Evolutionary conservation across 2,797 vertebrate species (phyloP).

Genomic region (Dendrocincla fuliginosa): DNA sequence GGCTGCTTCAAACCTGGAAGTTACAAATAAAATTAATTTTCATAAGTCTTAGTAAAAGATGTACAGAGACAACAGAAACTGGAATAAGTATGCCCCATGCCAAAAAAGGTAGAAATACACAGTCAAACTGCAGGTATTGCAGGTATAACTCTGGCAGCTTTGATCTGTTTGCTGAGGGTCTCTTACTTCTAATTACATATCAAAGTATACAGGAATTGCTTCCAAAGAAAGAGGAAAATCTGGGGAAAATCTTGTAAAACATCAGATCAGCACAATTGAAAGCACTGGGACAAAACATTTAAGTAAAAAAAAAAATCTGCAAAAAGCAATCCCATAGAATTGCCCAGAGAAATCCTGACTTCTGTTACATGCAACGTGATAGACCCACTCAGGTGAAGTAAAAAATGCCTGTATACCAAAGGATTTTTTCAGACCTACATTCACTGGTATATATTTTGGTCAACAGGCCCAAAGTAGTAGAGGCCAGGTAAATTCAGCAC

Average conservation of each 20-base stretch:
- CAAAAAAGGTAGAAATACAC: background rate
- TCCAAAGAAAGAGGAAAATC: background rate
- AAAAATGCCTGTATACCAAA: background rate
- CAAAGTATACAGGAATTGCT: background rate
- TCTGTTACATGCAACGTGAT: background rate
- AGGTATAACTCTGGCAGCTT: background rate
- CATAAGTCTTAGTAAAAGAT: background rate
- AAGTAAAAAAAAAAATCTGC: background rate
- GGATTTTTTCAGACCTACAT: background rate
- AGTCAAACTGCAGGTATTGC: background rate
- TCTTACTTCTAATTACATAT: background rate
- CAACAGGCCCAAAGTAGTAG: background rate
- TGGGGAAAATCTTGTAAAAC: background rate
- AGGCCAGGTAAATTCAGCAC: background rate
- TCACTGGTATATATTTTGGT: background rate
- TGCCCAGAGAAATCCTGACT: background rate
- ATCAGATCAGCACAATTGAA: background rate
- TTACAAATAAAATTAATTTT: background rate
- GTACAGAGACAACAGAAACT: background rate
- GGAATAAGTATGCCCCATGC: background rate
- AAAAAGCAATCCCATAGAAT: background rate
- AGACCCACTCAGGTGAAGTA: background rate
- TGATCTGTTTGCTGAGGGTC: background rate
- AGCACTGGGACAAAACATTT: background rate
- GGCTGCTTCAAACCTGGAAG: slow-evolving; percentile 93